Evolutionary conservation across 2,888 invertebrate species (phyloP).

Genomic region (Myathropa florea): DNA sequence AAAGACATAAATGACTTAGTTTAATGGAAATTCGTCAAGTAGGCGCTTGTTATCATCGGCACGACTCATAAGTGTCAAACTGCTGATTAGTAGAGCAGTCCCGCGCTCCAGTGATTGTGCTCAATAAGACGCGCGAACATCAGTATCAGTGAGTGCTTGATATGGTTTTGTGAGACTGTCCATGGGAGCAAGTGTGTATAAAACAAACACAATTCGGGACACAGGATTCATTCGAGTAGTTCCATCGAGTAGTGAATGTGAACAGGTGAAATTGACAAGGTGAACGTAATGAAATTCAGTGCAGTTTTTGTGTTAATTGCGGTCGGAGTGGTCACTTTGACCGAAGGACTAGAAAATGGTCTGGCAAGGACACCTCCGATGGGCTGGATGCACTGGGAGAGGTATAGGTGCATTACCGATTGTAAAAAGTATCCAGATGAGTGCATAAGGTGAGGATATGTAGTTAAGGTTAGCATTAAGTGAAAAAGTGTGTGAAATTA

Average conservation of each 20-base stretch:
- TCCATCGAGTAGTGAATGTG: conserved; percentile 33
- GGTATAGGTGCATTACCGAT: conserved; percentile 84
- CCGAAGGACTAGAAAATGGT: conserved; percentile 82
- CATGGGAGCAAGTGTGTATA: conserved; percentile 23
- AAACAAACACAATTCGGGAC: conserved; percentile 21
- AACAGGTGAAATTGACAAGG: conserved; percentile 2
- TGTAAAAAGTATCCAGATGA: conserved; percentile 84
- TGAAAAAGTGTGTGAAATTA: too few relatives aligned
- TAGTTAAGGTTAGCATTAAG: not conserved
- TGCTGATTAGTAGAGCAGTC: conserved; percentile 48
- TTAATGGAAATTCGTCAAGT: conserved; percentile 27
- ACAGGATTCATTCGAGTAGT: conserved; percentile 57
- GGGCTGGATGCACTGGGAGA: conserved; percentile 87
- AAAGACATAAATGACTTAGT: conserved; percentile 1
- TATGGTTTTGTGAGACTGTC: conserved; percentile 7
- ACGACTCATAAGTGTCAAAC: conserved; percentile 48
- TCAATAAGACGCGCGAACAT: conserved; percentile 25
- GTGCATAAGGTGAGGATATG: conserved; percentile 83
- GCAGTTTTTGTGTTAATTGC: conserved; percentile 14
- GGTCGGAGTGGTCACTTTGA: not conserved
- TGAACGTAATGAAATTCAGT: conserved; percentile 34
- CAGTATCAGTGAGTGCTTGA: conserved; percentile 24
- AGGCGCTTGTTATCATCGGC: conserved; percentile 40
- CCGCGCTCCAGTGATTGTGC: conserved; percentile 6
- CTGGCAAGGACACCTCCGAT: conserved; percentile 85